Evolutionary conservation across 2,797 vertebrate genomes (phyloP), one percentile per base, ranked within the genome.

Genomic region (Poecilia wingei): DNA sequence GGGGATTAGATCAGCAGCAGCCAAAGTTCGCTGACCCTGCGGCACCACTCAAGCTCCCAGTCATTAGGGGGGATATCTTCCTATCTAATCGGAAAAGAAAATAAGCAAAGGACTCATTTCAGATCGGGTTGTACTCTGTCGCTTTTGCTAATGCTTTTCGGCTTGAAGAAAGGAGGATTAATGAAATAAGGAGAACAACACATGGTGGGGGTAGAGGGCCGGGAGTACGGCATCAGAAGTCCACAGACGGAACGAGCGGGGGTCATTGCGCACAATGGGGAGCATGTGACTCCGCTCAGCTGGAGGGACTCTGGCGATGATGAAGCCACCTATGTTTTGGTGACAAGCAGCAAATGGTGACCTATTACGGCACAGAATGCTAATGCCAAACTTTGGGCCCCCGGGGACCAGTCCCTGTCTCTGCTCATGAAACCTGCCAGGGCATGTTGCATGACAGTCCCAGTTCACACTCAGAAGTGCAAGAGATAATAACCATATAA

Each of bases 281-380:
- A 87, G 86, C 84, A 75, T 36, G 2, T 81, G 86, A 75, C 73
- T 87, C 79, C 33, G 79, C 91, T 90, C 91, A 89, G 93, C 91
- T 93, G 91, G 92, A 93, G 89, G 91, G 92, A 87, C 88, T 90
- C 88, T 84, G 91, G 86, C 77, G 84, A 86, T 87, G 88, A 89
- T 80, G 74, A 39, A 91, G 86, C 88, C 88, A 94, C 94, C 93
- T 91, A 93, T 95, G 94, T 94, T 92, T 81, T 77, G 85, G 90
- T 94, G 94, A 95, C 94, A 94, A 94, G 90, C 84, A 51, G 92
- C 92, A 94, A 95, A 95, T 95, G 88, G 91, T 81, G 88, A 79
- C 80, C 91, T 91, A 94, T 95, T 95, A 94, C 88, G 31, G 33
- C 72, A 8, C 77, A 31, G 91, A 93, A 95, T 95, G 89, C 90